Conservation (phyloP, 2,113 vertebrate genomes). For the Colinus virginianus region DNA sequence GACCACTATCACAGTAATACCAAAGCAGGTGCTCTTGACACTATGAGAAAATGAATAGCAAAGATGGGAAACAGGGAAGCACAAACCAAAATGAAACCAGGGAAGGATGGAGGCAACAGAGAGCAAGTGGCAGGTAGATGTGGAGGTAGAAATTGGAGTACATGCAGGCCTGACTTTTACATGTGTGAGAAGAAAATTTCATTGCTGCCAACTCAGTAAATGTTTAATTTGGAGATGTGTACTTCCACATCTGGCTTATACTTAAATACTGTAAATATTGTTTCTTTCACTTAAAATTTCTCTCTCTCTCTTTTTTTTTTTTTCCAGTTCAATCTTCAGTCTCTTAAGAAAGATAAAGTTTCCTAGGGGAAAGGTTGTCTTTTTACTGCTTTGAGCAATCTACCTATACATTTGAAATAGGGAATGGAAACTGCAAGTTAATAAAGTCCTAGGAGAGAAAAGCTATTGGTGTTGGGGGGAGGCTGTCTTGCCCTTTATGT, state of each 20-base stretch:
- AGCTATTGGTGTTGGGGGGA: not conserved
- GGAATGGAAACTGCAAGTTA: not conserved
- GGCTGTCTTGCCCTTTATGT: not conserved
- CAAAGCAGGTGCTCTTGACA: not conserved
- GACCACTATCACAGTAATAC: not conserved
- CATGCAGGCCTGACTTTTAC: not conserved
- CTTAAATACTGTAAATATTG: slow-evolving; percentile 61
- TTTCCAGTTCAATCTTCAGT: slow-evolving; percentile 21
- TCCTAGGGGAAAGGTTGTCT: not conserved
- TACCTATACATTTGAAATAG: not conserved
- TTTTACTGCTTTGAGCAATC: not conserved
- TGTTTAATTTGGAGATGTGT: slow-evolving; percentile 64
- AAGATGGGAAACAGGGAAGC: not conserved
- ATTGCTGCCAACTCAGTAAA: slow-evolving; percentile 62
- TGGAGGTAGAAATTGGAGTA: slow-evolving; percentile 17
- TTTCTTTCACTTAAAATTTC: slow-evolving; percentile 34
- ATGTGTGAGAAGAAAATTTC: slow-evolving; percentile 34
- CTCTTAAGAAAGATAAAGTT: slow-evolving; percentile 48
- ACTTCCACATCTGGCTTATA: slow-evolving; percentile 61
- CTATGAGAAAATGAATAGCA: not conserved
- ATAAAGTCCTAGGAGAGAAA: not conserved
- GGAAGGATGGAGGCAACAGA: not conserved
- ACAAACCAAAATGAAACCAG: fast-evolving
- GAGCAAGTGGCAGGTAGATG: not conserved
- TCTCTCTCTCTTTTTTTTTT: not conserved